phyloP scores from a whole-genome alignment of 2,113 vertebrate genomes.

The Sakesphorus luctuosus region DNA sequence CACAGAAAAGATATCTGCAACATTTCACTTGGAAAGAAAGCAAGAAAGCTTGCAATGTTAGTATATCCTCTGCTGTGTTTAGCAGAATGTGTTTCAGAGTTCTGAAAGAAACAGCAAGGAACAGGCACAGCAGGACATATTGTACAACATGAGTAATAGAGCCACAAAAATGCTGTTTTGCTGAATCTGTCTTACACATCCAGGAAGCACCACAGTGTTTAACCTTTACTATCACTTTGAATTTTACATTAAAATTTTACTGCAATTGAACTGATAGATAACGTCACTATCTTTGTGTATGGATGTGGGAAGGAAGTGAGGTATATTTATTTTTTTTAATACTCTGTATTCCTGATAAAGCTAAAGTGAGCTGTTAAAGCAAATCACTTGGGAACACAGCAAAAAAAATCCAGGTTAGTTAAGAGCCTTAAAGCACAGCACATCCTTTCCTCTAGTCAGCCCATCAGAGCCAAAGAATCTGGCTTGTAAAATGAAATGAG shows the following conservation, averaged over 20 bases:
- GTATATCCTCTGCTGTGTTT: constrained; percentile 14
- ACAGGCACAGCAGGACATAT: constrained; percentile 54
- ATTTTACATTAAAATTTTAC: constrained; percentile 25
- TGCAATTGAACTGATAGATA: background rate
- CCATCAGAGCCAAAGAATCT: constrained; percentile 21
- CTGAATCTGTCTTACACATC: constrained; percentile 55
- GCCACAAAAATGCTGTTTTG: constrained; percentile 64
- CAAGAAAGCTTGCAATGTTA: background rate
- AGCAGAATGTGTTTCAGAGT: constrained; percentile 41
- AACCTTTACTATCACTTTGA: constrained; percentile 44
- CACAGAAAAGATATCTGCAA: constrained; percentile 1
- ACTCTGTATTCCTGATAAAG: background rate
- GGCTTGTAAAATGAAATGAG: constrained; percentile 20
- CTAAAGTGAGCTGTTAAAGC: background rate
- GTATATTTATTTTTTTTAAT: background rate
- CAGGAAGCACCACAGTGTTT: constrained; percentile 17
- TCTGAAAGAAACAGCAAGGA: constrained; percentile 63
- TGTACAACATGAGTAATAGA: constrained; percentile 58
- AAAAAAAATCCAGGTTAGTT: constrained; percentile 39
- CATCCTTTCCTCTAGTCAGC: background rate
- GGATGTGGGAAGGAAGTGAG: background rate
- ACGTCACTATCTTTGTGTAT: fast-evolving
- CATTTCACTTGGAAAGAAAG: constrained; percentile 19
- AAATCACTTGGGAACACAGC: background rate
- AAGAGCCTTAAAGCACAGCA: background rate